These are phyloP conservation scores for Pygocentrus nattereri DNA, from an alignment of 2,797 vertebrate genomes.

Conservation along the genomic window DNA sequence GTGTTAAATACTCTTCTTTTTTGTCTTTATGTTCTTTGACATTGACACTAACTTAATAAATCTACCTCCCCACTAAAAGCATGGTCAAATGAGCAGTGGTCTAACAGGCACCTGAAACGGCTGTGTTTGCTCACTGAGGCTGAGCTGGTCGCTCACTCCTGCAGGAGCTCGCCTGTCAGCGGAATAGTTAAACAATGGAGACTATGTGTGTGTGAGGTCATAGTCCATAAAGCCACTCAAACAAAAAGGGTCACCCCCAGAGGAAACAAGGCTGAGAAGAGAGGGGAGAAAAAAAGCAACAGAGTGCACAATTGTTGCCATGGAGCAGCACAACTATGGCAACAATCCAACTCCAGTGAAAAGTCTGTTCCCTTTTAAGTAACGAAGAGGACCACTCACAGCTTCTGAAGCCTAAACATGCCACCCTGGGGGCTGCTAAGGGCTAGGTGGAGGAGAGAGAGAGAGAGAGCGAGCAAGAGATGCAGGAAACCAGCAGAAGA, in stretches of 20 bases:
- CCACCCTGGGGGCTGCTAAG: constrained; percentile 33
- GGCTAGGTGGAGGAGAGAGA: not conserved
- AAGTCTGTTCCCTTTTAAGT: constrained; percentile 57
- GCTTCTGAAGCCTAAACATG: constrained; percentile 47
- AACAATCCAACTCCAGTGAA: constrained; percentile 57
- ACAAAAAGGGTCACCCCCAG: constrained; percentile 61
- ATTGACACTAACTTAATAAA: constrained; percentile 7
- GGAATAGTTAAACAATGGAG: constrained; percentile 60
- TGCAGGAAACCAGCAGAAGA: constrained; percentile 21
- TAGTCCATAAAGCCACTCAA: constrained; percentile 53
- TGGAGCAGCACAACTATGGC: constrained; percentile 63
- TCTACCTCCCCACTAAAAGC: not conserved
- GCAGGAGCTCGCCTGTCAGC: constrained; percentile 19
- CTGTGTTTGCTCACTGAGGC: constrained; percentile 40
- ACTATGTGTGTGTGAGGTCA: constrained; percentile 62
- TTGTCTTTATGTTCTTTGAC: not conserved
- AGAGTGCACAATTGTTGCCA: constrained; percentile 62
- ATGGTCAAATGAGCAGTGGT: constrained; percentile 23
- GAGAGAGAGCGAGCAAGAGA: constrained; percentile 23
- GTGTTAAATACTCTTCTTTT: not conserved
- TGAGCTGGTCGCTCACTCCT: constrained; percentile 7
- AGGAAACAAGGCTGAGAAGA: constrained; percentile 59
- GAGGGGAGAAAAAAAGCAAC: constrained; percentile 49
- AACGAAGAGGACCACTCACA: constrained; percentile 39
- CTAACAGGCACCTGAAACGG: constrained; percentile 13